Evolutionary conservation across 2,113 vertebrate genomes (phyloP), one percentile per base, ranked within the genome.

Genomic region (Chaetops frenatus): DNA sequence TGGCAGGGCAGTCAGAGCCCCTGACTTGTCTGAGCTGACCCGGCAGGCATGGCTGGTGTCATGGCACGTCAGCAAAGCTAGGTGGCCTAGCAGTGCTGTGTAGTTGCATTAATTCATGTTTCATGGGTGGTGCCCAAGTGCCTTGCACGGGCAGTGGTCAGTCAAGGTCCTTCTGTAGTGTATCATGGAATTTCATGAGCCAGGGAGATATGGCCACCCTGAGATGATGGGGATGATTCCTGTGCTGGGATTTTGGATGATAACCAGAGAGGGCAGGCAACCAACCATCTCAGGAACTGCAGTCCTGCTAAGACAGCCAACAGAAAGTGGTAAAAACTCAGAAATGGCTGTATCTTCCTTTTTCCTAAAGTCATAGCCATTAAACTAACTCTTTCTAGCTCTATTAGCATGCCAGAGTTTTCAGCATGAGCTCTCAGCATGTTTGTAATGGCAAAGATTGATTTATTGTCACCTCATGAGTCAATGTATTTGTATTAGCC

Each of bases 391-490:
- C 58, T 25, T 64, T 78, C 87, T 61, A 44, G 53, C 50, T 89
- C 53, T 38, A 11, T 72, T 38, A 88, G 66, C 29, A 11, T 53
- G 62, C 45, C 91, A 36, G 40, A 69, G 22, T 67, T 94, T 89
- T 87, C 69, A 80, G 28, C 58, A 25, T 48, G 62, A 80, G 51
- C 54, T 85, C 78, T 76, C 44, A 33, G 36, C 15, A 4, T 90
- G 66, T 95, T 95, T 94, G 58, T 73, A 85, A 61, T 83, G 90
- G 58, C 87, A 94, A 57, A 79, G 61, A 54, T 54, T 47, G 81
- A 66, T 66, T 40, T 72, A 69, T 72, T 47, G 33, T 87, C 81
- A 69, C 73, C 70, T 89, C 42, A 19, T 81, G 87, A 80, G 24
- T 93, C 74, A n/a, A 21, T 36, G 27, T 85, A 54, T 91, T 93